A percentile compares a stretch with the other conserved stretches of the same genome.
Conservation (phyloP, 2,797 vertebrate species). For the Lagodon rhomboides region DNA sequence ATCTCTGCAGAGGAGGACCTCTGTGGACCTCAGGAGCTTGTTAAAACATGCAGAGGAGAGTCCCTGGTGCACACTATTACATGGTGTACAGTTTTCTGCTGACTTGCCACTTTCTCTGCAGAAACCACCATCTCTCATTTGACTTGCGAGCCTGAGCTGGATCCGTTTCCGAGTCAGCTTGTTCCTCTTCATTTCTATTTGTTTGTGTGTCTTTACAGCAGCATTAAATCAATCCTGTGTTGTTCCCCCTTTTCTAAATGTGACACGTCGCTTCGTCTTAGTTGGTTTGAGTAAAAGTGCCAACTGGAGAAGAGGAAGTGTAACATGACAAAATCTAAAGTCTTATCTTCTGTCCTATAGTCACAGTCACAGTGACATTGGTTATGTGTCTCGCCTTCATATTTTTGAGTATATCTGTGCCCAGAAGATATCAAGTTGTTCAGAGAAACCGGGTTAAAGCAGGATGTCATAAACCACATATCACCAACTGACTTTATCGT, state of each 20-base stretch:
- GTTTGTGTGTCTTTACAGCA: conserved; percentile 8
- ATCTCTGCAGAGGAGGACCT: neutral
- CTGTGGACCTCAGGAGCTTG: conserved; percentile 26
- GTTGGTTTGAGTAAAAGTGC: neutral
- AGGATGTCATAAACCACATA: neutral
- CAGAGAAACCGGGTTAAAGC: neutral
- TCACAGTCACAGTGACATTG: neutral
- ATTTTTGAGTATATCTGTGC: neutral
- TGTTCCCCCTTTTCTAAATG: conserved; percentile 28
- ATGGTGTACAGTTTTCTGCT: conserved; percentile 45
- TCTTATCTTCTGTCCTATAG: neutral
- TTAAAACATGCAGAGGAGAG: conserved; percentile 56
- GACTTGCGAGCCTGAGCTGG: conserved; percentile 45
- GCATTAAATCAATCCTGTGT: conserved; percentile 32
- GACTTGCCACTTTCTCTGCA: conserved; percentile 49
- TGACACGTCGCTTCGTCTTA: neutral
- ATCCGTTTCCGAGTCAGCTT: conserved; percentile 24
- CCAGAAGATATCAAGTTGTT: neutral
- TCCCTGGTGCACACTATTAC: neutral
- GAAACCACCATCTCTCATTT: conserved; percentile 27
- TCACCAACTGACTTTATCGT: too few relatives aligned
- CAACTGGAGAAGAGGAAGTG: conserved; percentile 11
- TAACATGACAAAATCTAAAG: conserved; percentile 13
- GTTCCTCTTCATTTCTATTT: conserved; percentile 22
- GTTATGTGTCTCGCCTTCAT: neutral